A percentile compares a stretch with the other conserved stretches of the same genome.
Conservation (phyloP, 2,888 invertebrate species). For the Dione vanillae region DNA sequence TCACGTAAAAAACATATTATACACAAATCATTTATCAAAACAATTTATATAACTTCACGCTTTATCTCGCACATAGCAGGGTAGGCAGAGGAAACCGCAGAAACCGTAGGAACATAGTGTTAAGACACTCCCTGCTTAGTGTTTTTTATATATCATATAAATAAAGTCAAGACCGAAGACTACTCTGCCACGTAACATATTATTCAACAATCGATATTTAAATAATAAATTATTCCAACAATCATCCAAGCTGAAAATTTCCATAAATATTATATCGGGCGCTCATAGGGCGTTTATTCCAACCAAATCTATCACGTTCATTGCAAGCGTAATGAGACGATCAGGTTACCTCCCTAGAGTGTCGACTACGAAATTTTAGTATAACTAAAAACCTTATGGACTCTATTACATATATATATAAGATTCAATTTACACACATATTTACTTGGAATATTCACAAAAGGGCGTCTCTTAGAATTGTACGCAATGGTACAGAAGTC, state of each 20-base stretch:
- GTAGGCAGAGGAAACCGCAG: no score
- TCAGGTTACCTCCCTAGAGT: slow-evolving; percentile 42
- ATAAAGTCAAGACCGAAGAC: neutral
- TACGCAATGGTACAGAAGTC: slow-evolving; percentile 20
- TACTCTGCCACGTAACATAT: neutral
- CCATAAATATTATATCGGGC: slow-evolving; percentile 9
- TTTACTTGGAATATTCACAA: neutral
- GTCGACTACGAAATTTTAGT: neutral
- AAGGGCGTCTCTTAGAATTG: slow-evolving; percentile 14
- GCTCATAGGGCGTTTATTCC: slow-evolving; percentile 15
- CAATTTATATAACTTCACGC: no score
- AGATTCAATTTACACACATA: neutral
- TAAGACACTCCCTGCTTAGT: no score
- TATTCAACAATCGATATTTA: neutral
- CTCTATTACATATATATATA: slow-evolving; percentile 3
- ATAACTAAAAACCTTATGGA: neutral
- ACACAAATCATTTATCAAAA: no score
- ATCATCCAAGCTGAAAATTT: neutral
- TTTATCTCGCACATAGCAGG: no score
- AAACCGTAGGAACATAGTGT: no score
- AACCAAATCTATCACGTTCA: slow-evolving; percentile 33
- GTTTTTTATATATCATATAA: no score
- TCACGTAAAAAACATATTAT: no score
- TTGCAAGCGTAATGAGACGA: slow-evolving; percentile 40
- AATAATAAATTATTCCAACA: neutral